Evolutionary conservation across 2,113 vertebrate genomes (phyloP).

Genomic region (Campylomormyrus numenius): DNA sequence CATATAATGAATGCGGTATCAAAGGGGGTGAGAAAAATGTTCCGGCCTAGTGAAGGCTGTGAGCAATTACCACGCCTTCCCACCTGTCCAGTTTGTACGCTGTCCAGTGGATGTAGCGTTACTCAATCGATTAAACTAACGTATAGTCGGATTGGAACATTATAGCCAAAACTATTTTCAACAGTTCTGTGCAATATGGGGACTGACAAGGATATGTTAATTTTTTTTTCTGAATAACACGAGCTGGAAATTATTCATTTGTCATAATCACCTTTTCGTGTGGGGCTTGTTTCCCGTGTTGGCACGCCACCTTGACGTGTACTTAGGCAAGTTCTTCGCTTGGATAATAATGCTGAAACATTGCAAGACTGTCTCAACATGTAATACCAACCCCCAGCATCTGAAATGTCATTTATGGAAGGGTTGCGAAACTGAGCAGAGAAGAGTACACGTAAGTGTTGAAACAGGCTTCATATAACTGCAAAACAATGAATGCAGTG

Average conservation of each 20-base stretch:
- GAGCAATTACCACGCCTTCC: neutral
- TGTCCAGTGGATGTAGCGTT: neutral
- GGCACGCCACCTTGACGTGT: neutral
- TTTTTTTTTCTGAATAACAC: neutral
- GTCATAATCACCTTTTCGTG: neutral
- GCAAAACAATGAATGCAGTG: neutral
- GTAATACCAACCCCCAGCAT: neutral
- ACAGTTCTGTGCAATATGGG: neutral
- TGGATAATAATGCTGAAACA: neutral
- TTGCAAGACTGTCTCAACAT: neutral
- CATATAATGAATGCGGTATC: neutral
- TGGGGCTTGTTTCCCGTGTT: neutral
- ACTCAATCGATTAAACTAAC: neutral
- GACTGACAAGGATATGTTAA: neutral
- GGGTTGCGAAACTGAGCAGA: neutral
- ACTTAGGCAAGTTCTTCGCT: neutral
- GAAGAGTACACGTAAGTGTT: neutral
- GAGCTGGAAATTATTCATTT: neutral
- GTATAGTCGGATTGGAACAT: neutral
- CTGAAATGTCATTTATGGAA: constrained; percentile 3
- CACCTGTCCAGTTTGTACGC: neutral
- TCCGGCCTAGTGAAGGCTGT: neutral
- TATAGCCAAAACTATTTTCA: neutral
- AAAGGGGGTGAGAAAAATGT: neutral
- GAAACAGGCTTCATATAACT: constrained; percentile 5